Conservation (phyloP, 2,797 vertebrate species). For the Geotrypetes seraphini region DNA sequence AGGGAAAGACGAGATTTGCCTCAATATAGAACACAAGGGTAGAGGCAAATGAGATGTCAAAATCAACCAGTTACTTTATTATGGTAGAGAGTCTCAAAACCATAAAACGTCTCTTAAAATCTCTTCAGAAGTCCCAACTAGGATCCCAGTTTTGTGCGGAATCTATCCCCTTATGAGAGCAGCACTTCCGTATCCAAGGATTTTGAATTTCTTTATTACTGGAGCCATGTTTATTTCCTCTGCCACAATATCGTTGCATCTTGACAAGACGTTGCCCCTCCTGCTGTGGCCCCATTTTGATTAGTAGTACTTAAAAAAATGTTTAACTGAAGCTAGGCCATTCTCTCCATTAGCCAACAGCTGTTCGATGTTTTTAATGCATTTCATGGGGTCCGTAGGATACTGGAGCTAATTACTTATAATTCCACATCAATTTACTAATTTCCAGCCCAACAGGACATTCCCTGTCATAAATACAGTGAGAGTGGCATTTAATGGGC, state of each 20-base stretch:
- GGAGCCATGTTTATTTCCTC: no score
- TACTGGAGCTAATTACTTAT: conserved; percentile 33
- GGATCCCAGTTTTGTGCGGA: no score
- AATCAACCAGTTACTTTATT: no score
- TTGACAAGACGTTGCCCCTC: neutral
- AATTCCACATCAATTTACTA: conserved; percentile 37
- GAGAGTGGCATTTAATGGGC: conserved; percentile 19
- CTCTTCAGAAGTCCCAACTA: no score
- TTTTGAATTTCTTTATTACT: neutral
- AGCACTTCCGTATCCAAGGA: no score
- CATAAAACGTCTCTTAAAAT: no score
- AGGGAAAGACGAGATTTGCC: no score
- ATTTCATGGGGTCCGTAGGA: conserved; percentile 27
- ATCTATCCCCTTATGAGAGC: no score
- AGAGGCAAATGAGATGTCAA: no score
- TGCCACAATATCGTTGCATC: no score
- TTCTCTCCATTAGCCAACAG: conserved; percentile 30
- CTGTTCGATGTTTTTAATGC: conserved; percentile 23
- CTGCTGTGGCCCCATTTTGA: conserved; percentile 3
- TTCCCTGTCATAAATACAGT: conserved; percentile 6
- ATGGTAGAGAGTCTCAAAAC: no score
- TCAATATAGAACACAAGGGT: no score
- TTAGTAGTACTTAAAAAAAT: conserved; percentile 14
- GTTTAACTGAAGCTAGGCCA: conserved; percentile 1
- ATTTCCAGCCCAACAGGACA: conserved; percentile 28